Evolutionary conservation across 2,797 vertebrate genomes (phyloP), one percentile per base, ranked within the genome.

Genomic region (Anableps anableps): DNA sequence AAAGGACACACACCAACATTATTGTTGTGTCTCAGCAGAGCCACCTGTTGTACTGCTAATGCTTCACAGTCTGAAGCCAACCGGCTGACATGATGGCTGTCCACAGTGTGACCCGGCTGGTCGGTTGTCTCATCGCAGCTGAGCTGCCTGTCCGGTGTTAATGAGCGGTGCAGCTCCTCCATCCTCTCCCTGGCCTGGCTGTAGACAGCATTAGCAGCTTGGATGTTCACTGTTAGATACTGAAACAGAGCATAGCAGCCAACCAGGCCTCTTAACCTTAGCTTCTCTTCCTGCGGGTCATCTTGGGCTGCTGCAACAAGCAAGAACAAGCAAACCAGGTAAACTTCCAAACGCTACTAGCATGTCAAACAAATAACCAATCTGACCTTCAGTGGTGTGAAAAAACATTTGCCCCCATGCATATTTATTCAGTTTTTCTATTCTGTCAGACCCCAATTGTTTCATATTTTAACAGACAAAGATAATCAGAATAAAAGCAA

Each of bases 201-300:
- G 55, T 95, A 97, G 76, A 99, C 84, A 0, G 36, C 60, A 13
- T 93, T 85, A 0, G 97, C 96, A 16, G 97, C 97, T 26, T 97
- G 95, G 2, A 99, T 88, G n/a, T 97, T 97, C 66, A 96, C 76
- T 0, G 99, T 99, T 79, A 99, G 90, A 88, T 99, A 99, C 92
- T 99, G 99, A 88, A 99, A 99, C 77, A 99, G 95, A 38, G 96
- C 95, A 0, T 96, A 98, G 88, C 98, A 99, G 58, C 95, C 96
- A 23, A 95, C 93, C 85, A 98, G 79, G 84, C 86, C 89, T 31
- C 81, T 85, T 72, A 77, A 68, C 58, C 7, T 92, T 76, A 88
- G 80, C 74, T 78, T 85, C 29, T 91, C 88, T 50, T 64, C 84
- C 0, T 50, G 68, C 9, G 75, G 29, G 34, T 83, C 84, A 5